Percentiles rank a stretch among this genome's conserved stretches.
phyloP scores from a whole-genome alignment of 2,797 vertebrate species.

The Tympanoctomys barrerae region DNA sequence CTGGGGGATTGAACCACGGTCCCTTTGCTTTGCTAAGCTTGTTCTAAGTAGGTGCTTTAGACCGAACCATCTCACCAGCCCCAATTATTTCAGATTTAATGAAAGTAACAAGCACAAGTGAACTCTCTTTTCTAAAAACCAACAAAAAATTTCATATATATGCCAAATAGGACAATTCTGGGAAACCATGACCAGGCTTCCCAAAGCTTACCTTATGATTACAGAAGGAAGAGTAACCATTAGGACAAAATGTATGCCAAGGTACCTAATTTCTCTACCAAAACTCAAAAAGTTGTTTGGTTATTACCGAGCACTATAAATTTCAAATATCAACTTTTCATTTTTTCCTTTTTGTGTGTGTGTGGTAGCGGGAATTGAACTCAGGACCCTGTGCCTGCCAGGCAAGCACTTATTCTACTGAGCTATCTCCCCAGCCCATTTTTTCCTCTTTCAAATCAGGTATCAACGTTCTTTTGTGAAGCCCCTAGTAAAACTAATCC shows the following conservation, averaged over 20 bases:
- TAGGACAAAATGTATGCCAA: background rate
- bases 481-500: slow-evolving; percentile 51
- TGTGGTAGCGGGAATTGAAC: too few relatives aligned
- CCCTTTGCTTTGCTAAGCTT: too few relatives aligned
- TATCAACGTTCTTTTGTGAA: slow-evolving; percentile 58
- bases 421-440: too few relatives aligned
- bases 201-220: slow-evolving; percentile 43
- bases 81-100: slow-evolving; percentile 43
- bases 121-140: slow-evolving; percentile 64
- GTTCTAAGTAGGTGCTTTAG: too few relatives aligned
- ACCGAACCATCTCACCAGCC: too few relatives aligned
- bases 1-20: too few relatives aligned
- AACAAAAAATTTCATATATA: slow-evolving; percentile 63
- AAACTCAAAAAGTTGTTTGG: slow-evolving; percentile 56
- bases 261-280: background rate
- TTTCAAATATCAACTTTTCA: slow-evolving; percentile 67
- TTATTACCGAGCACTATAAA: slow-evolving; percentile 67
- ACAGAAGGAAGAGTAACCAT: slow-evolving; percentile 46
- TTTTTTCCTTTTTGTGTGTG: background rate
- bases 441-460: slow-evolving; percentile 81
- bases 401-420: too few relatives aligned
- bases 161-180: slow-evolving; percentile 42
- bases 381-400: too few relatives aligned
- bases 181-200: slow-evolving; percentile 51
- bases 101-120: slow-evolving; percentile 56